phyloP scores from a whole-genome alignment of 2,888 invertebrate species.

The Apodemia zela region DNA sequence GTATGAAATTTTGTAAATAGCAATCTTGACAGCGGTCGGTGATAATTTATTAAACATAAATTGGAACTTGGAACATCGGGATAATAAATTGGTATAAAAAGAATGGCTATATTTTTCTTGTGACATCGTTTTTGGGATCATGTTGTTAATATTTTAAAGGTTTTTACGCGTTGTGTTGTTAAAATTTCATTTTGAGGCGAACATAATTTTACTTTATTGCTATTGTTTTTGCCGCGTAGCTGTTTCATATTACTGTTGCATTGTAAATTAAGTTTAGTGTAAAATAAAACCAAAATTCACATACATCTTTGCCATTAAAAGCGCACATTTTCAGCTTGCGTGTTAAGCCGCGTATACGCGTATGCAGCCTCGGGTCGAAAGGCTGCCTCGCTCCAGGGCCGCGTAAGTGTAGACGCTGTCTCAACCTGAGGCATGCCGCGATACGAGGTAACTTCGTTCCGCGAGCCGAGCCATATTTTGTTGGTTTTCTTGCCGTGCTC shows the following conservation, averaged over 20 bases:
- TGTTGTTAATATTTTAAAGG: background rate
- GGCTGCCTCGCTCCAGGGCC: too few relatives aligned
- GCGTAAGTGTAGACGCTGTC: too few relatives aligned
- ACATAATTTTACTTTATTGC: conserved; percentile 9
- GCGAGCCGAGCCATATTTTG: too few relatives aligned
- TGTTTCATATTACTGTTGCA: background rate
- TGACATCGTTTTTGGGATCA: background rate
- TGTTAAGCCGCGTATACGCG: too few relatives aligned
- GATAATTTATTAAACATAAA: conserved; percentile 18
- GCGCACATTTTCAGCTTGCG: too few relatives aligned
- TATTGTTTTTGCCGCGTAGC: background rate
- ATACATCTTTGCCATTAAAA: too few relatives aligned
- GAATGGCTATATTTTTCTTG: background rate
- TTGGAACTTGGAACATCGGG: conserved; percentile 9
- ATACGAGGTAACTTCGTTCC: too few relatives aligned
- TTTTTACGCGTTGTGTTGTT: background rate
- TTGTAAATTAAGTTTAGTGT: too few relatives aligned
- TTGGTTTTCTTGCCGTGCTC: too few relatives aligned
- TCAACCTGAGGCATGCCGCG: too few relatives aligned
- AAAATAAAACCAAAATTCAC: too few relatives aligned
- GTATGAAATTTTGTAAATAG: background rate
- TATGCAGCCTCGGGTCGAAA: too few relatives aligned
- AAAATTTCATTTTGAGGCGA: background rate
- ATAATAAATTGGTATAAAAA: conserved; percentile 16
- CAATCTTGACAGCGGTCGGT: conserved; percentile 16